These are phyloP conservation scores for Mantis religiosa DNA, from an alignment of 2,888 invertebrate genomes.

Conservation along the genomic window DNA sequence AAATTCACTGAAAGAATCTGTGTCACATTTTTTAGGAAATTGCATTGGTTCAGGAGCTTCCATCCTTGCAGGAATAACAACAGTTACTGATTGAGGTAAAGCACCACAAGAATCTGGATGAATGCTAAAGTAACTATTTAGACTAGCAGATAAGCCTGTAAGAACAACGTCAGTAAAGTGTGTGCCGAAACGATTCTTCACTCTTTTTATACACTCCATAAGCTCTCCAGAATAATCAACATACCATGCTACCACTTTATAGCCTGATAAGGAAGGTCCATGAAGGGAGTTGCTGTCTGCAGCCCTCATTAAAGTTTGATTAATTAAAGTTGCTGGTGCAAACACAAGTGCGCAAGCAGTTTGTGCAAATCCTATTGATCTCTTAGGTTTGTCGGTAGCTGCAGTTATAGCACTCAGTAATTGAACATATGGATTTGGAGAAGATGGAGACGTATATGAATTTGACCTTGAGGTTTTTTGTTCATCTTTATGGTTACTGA, in stretches of 20 bases:
- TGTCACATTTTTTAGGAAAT: background rate
- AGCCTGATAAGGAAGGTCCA: conserved; percentile 45
- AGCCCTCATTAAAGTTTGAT: conserved; percentile 34
- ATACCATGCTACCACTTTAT: conserved; percentile 46
- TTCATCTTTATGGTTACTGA: background rate
- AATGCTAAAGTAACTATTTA: conserved; percentile 45
- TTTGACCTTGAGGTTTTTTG: background rate
- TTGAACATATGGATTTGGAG: background rate
- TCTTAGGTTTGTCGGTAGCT: background rate
- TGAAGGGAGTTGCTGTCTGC: conserved; percentile 43
- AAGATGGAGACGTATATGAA: background rate
- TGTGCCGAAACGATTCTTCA: conserved; percentile 40
- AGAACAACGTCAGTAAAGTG: conserved; percentile 50
- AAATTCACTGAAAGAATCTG: background rate
- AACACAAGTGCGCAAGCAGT: conserved; percentile 7
- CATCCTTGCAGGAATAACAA: conserved; percentile 40
- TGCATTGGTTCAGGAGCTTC: background rate
- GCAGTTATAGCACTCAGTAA: background rate
- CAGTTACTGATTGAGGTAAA: conserved; percentile 37
- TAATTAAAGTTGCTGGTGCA: conserved; percentile 34
- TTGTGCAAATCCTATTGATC: background rate
- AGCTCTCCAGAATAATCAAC: conserved; percentile 40
- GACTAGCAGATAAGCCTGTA: conserved; percentile 48
- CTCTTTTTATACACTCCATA: conserved; percentile 42
- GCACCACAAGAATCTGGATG: conserved; percentile 26